A percentile compares a stretch with the other conserved stretches of the same genome.
These are phyloP conservation scores for Cephus pygmeus DNA, from an alignment of 2,888 invertebrate species.

Conservation along the genomic window DNA sequence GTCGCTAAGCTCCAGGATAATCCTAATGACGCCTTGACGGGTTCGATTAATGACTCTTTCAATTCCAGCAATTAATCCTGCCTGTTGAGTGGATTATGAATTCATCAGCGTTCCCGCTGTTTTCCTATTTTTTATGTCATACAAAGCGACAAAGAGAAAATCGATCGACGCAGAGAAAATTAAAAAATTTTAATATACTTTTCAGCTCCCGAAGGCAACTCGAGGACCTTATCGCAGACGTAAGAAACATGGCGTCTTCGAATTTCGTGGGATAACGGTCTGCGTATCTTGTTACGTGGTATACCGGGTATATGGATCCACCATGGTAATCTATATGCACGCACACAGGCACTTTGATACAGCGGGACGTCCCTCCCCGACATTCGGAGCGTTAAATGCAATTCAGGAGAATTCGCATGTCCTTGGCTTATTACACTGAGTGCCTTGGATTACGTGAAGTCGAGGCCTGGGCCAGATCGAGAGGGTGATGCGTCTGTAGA, in stretches of 20 bases:
- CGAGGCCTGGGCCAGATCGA: not conserved
- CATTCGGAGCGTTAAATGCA: not conserved
- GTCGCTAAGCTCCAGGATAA: constrained; percentile 31
- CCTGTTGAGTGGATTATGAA: not conserved
- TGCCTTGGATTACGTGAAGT: not conserved
- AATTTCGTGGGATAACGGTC: not conserved
- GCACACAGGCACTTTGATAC: not conserved
- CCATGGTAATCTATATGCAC: not conserved
- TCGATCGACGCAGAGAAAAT: not conserved
- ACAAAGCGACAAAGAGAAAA: not conserved
- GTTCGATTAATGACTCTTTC: constrained; percentile 35
- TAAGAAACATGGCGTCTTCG: not conserved
- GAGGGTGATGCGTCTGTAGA: constrained; percentile 20
- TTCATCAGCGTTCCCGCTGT: not conserved
- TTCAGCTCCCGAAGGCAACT: not conserved
- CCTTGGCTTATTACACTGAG: not conserved
- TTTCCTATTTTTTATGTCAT: not conserved
- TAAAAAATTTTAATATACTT: not conserved
- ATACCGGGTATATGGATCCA: not conserved
- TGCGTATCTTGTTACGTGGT: not conserved
- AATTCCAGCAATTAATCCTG: constrained; percentile 36
- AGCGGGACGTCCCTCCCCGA: not conserved
- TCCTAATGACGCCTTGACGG: constrained; percentile 35
- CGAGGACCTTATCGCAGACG: not conserved
- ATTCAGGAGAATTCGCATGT: not conserved